phyloP scores from a whole-genome alignment of 2,113 vertebrate genomes.

The Connochaetes taurinus region DNA sequence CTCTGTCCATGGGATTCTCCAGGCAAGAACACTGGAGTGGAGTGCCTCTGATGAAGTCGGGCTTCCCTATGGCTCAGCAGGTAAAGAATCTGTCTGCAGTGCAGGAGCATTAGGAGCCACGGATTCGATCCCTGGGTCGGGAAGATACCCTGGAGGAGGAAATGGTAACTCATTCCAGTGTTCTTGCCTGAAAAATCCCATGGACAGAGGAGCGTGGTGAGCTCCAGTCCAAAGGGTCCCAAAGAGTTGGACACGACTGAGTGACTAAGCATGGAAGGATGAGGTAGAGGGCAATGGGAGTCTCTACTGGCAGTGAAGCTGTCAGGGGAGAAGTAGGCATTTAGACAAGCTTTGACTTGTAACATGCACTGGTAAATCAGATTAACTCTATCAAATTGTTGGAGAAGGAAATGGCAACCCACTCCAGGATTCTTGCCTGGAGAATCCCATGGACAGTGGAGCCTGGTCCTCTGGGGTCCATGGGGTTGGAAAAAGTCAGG shows the following conservation, averaged over 20 bases:
- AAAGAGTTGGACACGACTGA: background rate
- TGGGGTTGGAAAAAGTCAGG: background rate
- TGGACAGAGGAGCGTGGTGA: background rate
- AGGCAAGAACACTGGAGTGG: background rate
- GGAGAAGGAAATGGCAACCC: background rate
- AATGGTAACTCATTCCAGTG: background rate
- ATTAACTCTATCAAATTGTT: background rate
- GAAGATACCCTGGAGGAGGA: background rate
- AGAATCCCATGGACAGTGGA: background rate
- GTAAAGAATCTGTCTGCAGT: background rate
- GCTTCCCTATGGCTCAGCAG: background rate
- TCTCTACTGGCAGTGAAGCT: background rate
- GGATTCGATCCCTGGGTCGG: background rate
- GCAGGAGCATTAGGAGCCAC: background rate
- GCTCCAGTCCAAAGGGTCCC: background rate
- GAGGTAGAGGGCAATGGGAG: background rate
- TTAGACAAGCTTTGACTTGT: background rate
- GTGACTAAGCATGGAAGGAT: background rate
- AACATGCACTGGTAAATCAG: background rate
- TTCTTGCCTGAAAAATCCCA: background rate
- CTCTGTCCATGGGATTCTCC: background rate
- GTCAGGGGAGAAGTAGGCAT: background rate
- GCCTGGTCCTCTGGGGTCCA: background rate
- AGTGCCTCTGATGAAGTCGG: rapidly evolving
- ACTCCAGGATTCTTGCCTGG: background rate